A percentile compares a stretch with the other conserved stretches of the same genome.
Conservation (phyloP, 2,888 invertebrate species). For the Dorcus hopei region DNA sequence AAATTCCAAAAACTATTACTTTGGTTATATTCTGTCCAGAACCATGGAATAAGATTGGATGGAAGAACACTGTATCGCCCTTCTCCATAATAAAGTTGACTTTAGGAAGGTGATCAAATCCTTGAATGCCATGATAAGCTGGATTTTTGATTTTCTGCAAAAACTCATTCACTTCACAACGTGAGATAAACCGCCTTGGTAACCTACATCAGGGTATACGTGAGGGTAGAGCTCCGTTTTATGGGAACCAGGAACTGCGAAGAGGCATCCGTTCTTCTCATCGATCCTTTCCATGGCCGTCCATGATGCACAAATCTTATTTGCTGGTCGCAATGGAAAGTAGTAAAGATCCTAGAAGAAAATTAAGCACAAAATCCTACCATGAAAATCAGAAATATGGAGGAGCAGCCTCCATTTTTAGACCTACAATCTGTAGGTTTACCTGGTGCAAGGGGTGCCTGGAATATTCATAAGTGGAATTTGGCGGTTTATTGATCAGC, state of each 20-base stretch:
- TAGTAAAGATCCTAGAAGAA: slow-evolving; percentile 73
- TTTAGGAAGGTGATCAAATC: slow-evolving; percentile 50
- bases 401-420: slow-evolving; percentile 27
- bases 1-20: slow-evolving; percentile 40
- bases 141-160: slow-evolving; percentile 55
- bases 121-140: slow-evolving; percentile 66
- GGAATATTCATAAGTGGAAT: slow-evolving; percentile 59
- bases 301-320: slow-evolving; percentile 79
- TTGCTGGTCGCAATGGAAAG: slow-evolving; percentile 81
- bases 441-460: slow-evolving; percentile 61
- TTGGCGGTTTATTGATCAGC: slow-evolving; percentile 87
- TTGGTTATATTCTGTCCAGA: slow-evolving; percentile 75
- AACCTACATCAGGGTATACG: slow-evolving; percentile 62
- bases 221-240: slow-evolving; percentile 61
- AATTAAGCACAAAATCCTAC: not conserved
- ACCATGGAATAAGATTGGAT: slow-evolving; percentile 80
- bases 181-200: not conserved
- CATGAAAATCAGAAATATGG: too few species aligned
- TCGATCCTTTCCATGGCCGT: slow-evolving; percentile 80
- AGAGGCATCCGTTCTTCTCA: slow-evolving; percentile 76
- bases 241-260: slow-evolving; percentile 76
- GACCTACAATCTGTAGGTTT: slow-evolving; percentile 24
- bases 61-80: slow-evolving; percentile 86
- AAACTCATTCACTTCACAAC: not conserved
- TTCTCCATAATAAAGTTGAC: slow-evolving; percentile 73